Conservation (phyloP, 2,888 invertebrate genomes). For the Shargacucullia verbasci region DNA sequence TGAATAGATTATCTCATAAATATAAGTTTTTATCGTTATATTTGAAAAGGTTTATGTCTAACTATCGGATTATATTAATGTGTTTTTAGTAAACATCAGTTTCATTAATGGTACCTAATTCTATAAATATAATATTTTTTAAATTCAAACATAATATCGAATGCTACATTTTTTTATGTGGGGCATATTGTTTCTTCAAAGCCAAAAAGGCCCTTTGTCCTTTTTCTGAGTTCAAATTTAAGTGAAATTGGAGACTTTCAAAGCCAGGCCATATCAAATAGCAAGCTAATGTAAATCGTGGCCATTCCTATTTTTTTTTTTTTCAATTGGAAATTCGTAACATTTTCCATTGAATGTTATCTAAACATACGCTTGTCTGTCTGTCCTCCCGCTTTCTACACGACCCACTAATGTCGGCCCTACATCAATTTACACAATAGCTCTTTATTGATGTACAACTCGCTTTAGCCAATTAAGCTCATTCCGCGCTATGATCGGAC, state of each 20-base stretch:
- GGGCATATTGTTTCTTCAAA: too few species aligned
- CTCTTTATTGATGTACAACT: slow-evolving; percentile 34
- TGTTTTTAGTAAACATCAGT: too few species aligned
- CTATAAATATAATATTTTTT: too few species aligned
- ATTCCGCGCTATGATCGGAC: slow-evolving; percentile 10
- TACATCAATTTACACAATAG: slow-evolving; percentile 49
- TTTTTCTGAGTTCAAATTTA: too few species aligned
- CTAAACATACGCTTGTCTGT: slow-evolving; percentile 29
- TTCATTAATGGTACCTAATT: too few species aligned
- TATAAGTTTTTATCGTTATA: not conserved
- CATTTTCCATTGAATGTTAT: slow-evolving; percentile 37
- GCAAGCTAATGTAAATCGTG: slow-evolving; percentile 1
- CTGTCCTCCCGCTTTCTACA: slow-evolving; percentile 45
- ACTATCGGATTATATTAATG: too few species aligned
- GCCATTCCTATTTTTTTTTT: slow-evolving; percentile 23
- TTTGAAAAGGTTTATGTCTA: too few species aligned
- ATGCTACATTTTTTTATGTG: too few species aligned
- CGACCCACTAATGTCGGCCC: slow-evolving; percentile 48
- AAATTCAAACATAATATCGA: too few species aligned
- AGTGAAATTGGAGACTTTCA: too few species aligned
- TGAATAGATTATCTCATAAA: not conserved
- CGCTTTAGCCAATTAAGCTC: slow-evolving; percentile 30
- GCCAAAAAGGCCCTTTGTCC: too few species aligned
- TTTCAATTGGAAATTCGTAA: slow-evolving; percentile 51
- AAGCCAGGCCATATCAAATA: too few species aligned